Evolutionary conservation across 2,797 vertebrate species (phyloP).

Genomic region (Myotis findleyi): DNA sequence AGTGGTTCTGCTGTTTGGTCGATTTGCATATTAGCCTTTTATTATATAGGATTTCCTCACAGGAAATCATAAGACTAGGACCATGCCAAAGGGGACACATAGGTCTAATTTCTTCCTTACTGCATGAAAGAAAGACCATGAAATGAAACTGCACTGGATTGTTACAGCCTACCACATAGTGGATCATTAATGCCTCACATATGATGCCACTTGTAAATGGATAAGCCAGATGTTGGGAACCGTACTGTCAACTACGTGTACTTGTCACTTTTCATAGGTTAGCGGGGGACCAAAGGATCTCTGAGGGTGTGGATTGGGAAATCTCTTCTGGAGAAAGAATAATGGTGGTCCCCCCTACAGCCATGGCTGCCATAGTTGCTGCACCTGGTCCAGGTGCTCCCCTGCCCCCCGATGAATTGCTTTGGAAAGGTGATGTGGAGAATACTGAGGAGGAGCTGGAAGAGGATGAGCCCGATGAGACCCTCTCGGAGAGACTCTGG

Average conservation of each 20-base stretch:
- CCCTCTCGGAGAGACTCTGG: no score
- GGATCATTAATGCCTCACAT: neutral
- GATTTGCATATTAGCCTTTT: no score
- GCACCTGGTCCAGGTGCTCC: no score
- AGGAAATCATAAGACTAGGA: conserved; percentile 32
- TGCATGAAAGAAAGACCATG: neutral
- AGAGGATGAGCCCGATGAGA: no score
- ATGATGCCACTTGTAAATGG: neutral
- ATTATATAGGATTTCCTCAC: neutral
- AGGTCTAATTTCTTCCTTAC: conserved; percentile 23
- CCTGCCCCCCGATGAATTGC: no score
- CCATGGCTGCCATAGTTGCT: no score
- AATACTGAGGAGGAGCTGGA: no score
- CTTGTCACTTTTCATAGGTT: neutral
- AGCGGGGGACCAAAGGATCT: neutral
- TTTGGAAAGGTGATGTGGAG: no score
- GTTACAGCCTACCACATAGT: neutral
- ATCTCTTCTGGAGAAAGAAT: neutral
- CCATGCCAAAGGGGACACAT: neutral
- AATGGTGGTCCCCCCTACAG: neutral
- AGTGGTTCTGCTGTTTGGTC: no score
- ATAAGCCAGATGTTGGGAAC: neutral
- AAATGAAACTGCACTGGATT: neutral
- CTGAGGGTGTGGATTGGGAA: neutral
- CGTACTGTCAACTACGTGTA: neutral